phyloP scores from a whole-genome alignment of 2,113 vertebrate species.

The Lycocorax pyrrhopterus region DNA sequence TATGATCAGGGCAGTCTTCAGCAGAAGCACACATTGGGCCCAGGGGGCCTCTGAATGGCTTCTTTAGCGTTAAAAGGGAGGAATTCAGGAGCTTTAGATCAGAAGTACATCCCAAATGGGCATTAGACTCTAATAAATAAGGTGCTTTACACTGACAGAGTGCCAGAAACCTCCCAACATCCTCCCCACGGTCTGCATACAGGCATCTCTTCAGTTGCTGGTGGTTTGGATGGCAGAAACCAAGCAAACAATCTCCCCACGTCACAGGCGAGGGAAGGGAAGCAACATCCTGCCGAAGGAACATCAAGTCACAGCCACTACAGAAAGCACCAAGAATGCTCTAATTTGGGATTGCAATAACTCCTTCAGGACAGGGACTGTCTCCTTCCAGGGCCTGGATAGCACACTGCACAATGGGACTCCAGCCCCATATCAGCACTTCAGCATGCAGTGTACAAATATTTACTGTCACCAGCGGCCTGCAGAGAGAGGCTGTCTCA shows the following conservation, averaged over 20 bases:
- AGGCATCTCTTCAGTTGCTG: background rate
- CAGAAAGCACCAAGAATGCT: background rate
- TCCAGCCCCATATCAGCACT: background rate
- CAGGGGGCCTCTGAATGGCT: constrained; percentile 21
- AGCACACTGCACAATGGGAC: background rate
- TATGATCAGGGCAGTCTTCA: background rate
- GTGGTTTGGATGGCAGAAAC: constrained; percentile 3
- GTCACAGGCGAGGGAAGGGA: background rate
- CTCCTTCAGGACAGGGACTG: background rate
- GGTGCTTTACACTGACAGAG: background rate
- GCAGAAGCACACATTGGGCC: background rate
- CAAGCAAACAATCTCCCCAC: background rate
- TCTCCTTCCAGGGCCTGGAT: background rate
- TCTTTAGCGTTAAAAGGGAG: background rate
- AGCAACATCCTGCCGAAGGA: background rate
- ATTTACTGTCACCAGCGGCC: background rate
- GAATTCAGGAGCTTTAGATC: constrained; percentile 9
- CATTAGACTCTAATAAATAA: constrained; percentile 25
- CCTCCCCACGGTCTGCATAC: background rate
- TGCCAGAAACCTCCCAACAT: constrained; percentile 31
- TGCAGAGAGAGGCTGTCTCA: background rate
- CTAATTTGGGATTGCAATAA: background rate
- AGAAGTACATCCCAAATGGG: background rate
- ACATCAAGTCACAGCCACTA: background rate
- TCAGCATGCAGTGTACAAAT: background rate